A percentile compares a stretch with the other conserved stretches of the same genome.
Conservation (phyloP, 2,797 vertebrate genomes). For the Neostethus bicornis region DNA sequence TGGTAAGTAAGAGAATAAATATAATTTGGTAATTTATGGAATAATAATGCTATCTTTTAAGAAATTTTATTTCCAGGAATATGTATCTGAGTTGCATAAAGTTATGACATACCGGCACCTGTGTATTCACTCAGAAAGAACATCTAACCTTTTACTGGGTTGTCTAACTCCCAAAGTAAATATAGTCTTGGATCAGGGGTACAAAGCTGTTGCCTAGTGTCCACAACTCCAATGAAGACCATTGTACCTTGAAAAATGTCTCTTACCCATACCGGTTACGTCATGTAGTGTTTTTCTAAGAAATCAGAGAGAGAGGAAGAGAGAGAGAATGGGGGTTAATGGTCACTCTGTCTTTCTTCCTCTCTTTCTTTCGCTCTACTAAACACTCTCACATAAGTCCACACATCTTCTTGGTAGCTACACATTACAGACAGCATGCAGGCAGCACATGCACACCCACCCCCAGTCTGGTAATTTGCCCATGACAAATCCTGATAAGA, state of each 20-base stretch:
- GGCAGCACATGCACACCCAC: conserved; percentile 39
- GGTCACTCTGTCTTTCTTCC: conserved; percentile 6
- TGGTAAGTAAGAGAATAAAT: too few relatives aligned
- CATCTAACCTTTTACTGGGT: conserved; percentile 9
- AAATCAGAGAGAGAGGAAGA: conserved; percentile 8
- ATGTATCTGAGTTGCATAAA: not conserved
- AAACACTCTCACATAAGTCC: conserved; percentile 1
- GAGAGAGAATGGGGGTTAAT: conserved; percentile 9
- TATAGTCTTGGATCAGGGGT: conserved; percentile 12
- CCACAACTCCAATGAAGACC: conserved; percentile 28
- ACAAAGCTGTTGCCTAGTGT: conserved; percentile 20
- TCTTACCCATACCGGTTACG: conserved; percentile 3
- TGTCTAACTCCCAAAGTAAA: conserved; percentile 29
- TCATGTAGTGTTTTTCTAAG: conserved; percentile 44
- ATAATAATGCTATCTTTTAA: too few relatives aligned
- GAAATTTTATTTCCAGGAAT: too few relatives aligned
- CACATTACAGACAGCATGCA: conserved; percentile 26
- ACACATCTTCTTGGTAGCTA: not conserved
- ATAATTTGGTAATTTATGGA: too few relatives aligned
- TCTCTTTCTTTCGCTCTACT: conserved; percentile 1
- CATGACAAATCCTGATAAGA: conserved; percentile 35
- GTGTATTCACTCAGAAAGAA: not conserved
- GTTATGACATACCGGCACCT: not conserved
- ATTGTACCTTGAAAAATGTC: conserved; percentile 42
- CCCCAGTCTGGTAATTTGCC: conserved; percentile 43